Conservation (phyloP, 1,140 invertebrate genomes). For the Octopus sinensis region DNA sequence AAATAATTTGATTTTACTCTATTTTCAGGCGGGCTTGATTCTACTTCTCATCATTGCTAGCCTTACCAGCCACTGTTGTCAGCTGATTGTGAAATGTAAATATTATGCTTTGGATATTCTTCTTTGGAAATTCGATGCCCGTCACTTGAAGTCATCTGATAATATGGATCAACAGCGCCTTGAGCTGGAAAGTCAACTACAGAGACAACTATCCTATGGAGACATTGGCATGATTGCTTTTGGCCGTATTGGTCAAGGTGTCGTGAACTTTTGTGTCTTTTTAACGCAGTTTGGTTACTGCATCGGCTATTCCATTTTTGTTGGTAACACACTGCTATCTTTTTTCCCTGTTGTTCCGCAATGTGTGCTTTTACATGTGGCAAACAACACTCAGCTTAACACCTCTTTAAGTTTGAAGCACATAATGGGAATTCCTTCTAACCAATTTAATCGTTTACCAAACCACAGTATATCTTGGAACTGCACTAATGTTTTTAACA, state of each 20-base stretch:
- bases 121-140: constrained; percentile 19
- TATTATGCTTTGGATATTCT: constrained; percentile 39
- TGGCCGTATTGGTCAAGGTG: constrained; percentile 38
- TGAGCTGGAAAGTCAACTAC: constrained; percentile 3
- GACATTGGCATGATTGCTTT: constrained; percentile 45
- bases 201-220: constrained; percentile 40
- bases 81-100: constrained; percentile 53
- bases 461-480: background rate
- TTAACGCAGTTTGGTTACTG: constrained; percentile 54
- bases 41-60: constrained; percentile 43
- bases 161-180: constrained; percentile 8
- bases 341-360: constrained; percentile 36
- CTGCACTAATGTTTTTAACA: constrained; percentile 4
- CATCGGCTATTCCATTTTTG: constrained; percentile 52
- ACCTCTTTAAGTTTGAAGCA: too few relatives aligned
- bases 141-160: background rate
- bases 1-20: constrained; percentile 19
- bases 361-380: constrained; percentile 10
- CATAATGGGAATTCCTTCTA: too few relatives aligned
- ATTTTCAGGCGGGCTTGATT: constrained; percentile 45
- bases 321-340: constrained; percentile 49
- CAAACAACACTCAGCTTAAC: too few relatives aligned
- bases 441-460: too few relatives aligned
- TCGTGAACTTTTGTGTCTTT: constrained; percentile 47
- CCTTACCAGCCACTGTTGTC: constrained; percentile 53